Evolutionary conservation across 2,113 vertebrate genomes (phyloP), one percentile per base, ranked within the genome.

Genomic region (Cebus imitator): DNA sequence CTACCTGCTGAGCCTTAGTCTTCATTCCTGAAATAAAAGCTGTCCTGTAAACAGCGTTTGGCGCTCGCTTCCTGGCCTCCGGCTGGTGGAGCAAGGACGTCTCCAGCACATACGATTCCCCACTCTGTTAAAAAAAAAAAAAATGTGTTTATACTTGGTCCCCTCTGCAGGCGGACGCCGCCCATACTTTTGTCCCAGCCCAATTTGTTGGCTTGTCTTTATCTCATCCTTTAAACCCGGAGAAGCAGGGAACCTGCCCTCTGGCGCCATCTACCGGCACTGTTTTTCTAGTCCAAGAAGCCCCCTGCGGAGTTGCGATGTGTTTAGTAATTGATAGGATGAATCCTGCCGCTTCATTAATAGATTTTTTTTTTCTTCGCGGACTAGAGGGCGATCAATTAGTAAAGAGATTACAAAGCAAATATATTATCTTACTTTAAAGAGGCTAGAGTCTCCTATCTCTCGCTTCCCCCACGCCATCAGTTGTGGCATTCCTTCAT

Each of bases 261-360:
- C 96, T 97, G 98, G 98, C 94, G 98, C 98, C 98, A 98, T 87
- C 98, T 98, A 96, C 97, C 90, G 98, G 97, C 95, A 83, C 40
- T 76, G 16, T 3, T 64, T 6, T 73, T 93, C 40, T 14, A 8
- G 66, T 48, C 58, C 8, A 55, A 27, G 21, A 21, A 27, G 30
- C 30, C 66, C n/a, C 35, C 32, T 8, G 57, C 20, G 76, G 43
- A 25, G 35, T 12, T 17, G 66, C 0, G 27, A 48, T 40, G 23
- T 35, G 12, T 35, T 84, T 17, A 7, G 8, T 16, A 68, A 80
- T 86, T 80, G 32, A 52, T 30, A 58, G 11, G 25, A 52, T 43
- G 68, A 37, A 58, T 76, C 35, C 9, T 55, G 72, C 37, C 6
- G 0, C 40, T 92, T 92, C 9, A 45, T 95, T 82, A 82, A 89